These are phyloP conservation scores for Megaustenia siamemsis DNA, from an alignment of 2,888 invertebrate genomes.

Conservation along the genomic window DNA sequence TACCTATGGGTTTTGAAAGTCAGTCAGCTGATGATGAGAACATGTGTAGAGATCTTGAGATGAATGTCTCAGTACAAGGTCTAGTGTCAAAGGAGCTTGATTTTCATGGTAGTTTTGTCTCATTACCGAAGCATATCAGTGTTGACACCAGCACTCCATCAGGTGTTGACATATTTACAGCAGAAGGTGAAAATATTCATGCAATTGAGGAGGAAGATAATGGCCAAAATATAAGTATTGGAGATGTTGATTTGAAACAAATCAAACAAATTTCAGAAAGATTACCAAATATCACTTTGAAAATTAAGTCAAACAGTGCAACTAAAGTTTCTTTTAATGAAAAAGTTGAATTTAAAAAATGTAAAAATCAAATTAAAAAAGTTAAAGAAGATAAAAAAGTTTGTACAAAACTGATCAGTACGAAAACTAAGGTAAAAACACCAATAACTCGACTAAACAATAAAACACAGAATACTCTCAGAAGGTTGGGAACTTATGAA, in stretches of 20 bases:
- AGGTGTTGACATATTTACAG: background rate
- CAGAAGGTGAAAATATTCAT: background rate
- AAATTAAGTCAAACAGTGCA: background rate
- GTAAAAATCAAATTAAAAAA: background rate
- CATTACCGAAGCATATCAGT: background rate
- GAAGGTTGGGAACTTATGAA: background rate
- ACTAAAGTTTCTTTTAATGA: background rate
- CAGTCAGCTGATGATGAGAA: background rate
- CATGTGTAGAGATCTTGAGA: background rate
- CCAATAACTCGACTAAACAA: background rate
- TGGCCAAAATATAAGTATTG: background rate
- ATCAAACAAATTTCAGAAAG: background rate
- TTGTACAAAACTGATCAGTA: background rate
- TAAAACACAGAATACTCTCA: background rate
- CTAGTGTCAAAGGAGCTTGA: background rate
- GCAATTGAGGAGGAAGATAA: background rate
- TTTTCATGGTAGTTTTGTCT: no score
- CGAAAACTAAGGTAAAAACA: background rate
- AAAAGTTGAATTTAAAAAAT: background rate
- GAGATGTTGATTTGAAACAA: background rate
- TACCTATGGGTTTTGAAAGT: background rate
- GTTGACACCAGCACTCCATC: background rate
- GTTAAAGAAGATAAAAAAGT: background rate
- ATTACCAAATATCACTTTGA: background rate
- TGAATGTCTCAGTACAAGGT: background rate